Evolutionary conservation across 2,113 vertebrate genomes (phyloP), one percentile per base, ranked within the genome.

Genomic region (Ammodytes marinus): DNA sequence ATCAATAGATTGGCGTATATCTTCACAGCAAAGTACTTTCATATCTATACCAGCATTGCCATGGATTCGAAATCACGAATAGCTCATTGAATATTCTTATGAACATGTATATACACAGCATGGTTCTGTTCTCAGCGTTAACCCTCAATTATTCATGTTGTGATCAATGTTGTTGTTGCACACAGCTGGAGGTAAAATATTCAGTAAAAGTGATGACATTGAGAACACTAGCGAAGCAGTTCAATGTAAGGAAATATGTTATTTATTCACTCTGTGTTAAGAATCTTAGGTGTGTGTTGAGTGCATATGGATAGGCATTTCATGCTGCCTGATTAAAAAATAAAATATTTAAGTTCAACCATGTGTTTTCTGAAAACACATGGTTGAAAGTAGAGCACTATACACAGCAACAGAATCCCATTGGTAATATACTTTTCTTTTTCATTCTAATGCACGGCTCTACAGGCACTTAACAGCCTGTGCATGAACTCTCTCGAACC

Each of bases 151-250:
- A n/a, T 80, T 58, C 54, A 45, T 45, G 64, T 14, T 58, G 27
- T 6, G 50, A 77, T 61, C 27, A 60, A 47, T 61, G 74, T 42
- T 49, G 64, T 55, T 49, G 64, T 57, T 50, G 55, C 15, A 27
- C 81, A 68, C 63, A 78, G 74, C 61, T 78, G 81, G 74, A 77
- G 7, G 49, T 42, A 40, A 78, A 37, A 77, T 40, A 35, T 42
- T 39, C 35, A 57, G 15, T 45, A 71, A 66, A 72, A 37, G 19
- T 67, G 55, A 35, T 27, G 43, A 53, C 64, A 68, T 49, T 39
- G 49, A 55, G 49, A 73, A 37, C 10, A 45, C 4, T 9, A 14
- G 27, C 19, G 37, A 35, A 46, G 65, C 47, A 47, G 57, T 46
- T 60, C 15, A n/a, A 6, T 19, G 47, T 45, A 55, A 9, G 53